Evolutionary conservation across 2,113 vertebrate species (phyloP), one percentile per base, ranked within the genome.

Genomic region (Caranx ignobilis): DNA sequence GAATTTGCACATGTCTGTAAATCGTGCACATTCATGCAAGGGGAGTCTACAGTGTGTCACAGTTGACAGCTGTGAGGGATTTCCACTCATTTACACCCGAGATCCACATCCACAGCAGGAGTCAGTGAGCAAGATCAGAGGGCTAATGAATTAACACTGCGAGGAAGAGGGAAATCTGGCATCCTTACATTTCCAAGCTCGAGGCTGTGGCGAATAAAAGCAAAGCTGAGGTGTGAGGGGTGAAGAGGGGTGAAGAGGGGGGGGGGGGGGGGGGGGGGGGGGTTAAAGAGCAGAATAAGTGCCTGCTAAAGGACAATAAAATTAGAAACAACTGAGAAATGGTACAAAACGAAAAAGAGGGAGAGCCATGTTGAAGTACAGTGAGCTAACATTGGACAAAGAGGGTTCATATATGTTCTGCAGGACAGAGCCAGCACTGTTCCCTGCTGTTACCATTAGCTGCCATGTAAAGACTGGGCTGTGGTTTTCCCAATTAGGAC

Each of bases 161-260:
- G 66, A 66, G 55, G 43, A 64, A 35, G 55, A 39, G 54, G 63
- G 21, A 64, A 50, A 70, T 72, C 57, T 18, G 8, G 19, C 10
- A 56, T 5, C 43, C 41, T 81, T 77, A 48, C 81, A 87, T 84
- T 89, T 82, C 75, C 3, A 47, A 56, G 52, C n/a, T 69, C 13
- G 65, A 12, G 73, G 56, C 34, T 77, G 55, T 26, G 26, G 63
- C 16, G 73, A 81, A 86, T 45, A 19, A 60, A 80, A 70, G 67
- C 13, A 9, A 67, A 16, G 54, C 5, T 7, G 11, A 55, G 35
- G 56, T 67, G 18, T 43, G 21, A 52, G 31, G 35, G 43, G 39
- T 19, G 41, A 62, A 83, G 60, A 62, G 12, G n/a, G 57, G 37
- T n/a, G 5, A 31, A 26, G 45, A 31, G 59, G 19, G 19, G 32